Evolutionary conservation across 2,113 vertebrate species (phyloP), one percentile per base, ranked within the genome.

Genomic region (Serinus canaria): DNA sequence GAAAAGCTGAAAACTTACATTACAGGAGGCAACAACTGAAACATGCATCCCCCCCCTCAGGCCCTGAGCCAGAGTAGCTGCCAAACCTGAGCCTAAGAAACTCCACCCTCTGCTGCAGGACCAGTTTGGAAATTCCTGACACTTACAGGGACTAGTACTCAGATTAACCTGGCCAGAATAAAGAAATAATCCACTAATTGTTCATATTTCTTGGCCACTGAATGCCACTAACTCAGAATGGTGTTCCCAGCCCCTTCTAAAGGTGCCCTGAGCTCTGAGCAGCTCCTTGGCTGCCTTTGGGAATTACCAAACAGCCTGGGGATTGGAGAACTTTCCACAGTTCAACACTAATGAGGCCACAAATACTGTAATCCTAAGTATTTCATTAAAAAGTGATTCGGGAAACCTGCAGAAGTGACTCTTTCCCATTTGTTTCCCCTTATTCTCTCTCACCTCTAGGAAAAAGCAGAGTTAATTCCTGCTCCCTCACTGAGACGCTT

Each of bases 61-160:
- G 92, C 70, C 84, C 24, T 62, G n/a, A 69, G 52, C 73, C 63
- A 83, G 19, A 20, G 33, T 1, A 41, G 30, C 67, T 90, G 77
- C 90, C 92, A 97, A 93, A 92, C 49, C 64, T 58, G 28, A 66
- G 86, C 4, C 0, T 77, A 83, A 94, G 43, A 93, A 96, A 92
- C 87, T 89, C 92, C 94, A 83, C 88, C 91, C 87, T 87, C 52
- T 92, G 96, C 78, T 87, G 76, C 78, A 94, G 88, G 31, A 92
- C 81, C 47, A 91, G 78, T 30, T 94, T 74, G 60, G 78, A 95
- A 94, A 92, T 87, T 96, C 83, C 90, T 87, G 79, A 80, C 83
- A 89, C 73, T 87, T 79, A 84, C 23, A 89, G 46, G 60, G 56
- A 37, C 80, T 58, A 35, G 27, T 47, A 81, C 69, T 58, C 59